Evolutionary conservation across 2,888 invertebrate species (phyloP), one percentile per base, ranked within the genome.

Genomic region (Slavum lentiscoides): DNA sequence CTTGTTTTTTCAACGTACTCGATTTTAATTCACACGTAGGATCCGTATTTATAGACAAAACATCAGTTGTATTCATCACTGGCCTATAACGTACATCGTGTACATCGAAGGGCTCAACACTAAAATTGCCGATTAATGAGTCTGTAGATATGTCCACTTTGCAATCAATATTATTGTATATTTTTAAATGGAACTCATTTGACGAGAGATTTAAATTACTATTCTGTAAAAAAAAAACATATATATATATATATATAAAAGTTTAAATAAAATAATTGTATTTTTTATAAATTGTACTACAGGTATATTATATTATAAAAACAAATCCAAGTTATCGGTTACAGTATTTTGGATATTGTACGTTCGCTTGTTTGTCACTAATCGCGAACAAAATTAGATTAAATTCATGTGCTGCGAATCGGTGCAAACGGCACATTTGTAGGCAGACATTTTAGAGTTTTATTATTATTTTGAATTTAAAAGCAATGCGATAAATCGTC

Each of bases 91-190:
- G 23, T 9, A 61, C 49, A 49, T 73, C 30, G 11, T 49, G 11
- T 21, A 73, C 62, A 13, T 62, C 49, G 21, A 62, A 17, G 13
- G 49, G 6, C 23, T 73, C 61, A 23, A 73, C 49, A 61, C 7
- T 62, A 21, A 62, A 49, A 19, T 73, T 62, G 21, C 23, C 73
- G 43, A 30, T 19, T 17, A 19, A 23, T 1, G 73, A 49, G 19
- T 62, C 13, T 6, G 30, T 4, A 30, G 61, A 49, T 23, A 83
- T 8, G 15, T 37, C 19, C n/a, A 83, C 66, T 19, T 82, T 58
- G 66, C 83, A 83, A 64, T 82, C 53, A 70, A 84, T 82, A 30
- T 82, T 82, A 82, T 85, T 85, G 82, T 83, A 85, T 17, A 85
- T 82, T 53, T 85, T 83, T 61, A 85, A 62, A 68, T 85, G 84